Evolutionary conservation across 2,113 vertebrate species (phyloP).

Genomic region (Rhinolophus sinicus): DNA sequence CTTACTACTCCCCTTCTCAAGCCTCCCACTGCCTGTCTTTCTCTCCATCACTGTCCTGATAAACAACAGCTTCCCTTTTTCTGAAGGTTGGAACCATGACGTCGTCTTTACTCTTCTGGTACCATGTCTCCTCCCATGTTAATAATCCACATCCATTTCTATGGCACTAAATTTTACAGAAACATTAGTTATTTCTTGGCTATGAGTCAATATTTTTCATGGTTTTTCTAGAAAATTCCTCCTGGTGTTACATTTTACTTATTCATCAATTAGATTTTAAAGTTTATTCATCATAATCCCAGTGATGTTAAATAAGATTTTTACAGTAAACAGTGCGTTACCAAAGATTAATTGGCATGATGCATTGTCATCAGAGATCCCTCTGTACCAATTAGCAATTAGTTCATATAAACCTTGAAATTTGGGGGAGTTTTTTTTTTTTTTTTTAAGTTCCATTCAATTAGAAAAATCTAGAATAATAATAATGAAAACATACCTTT

Average conservation of each 20-base stretch:
- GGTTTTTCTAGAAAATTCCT: not conserved
- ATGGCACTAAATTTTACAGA: not conserved
- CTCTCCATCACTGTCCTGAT: not conserved
- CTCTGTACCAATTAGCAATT: not conserved
- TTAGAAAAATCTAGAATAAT: not conserved
- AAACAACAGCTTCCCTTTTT: not conserved
- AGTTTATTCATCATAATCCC: not conserved
- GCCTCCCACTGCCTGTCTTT: not conserved
- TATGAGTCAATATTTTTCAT: not conserved
- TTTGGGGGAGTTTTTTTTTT: not conserved
- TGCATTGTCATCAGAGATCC: not conserved
- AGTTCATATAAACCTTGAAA: not conserved
- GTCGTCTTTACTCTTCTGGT: not conserved
- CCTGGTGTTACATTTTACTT: not conserved
- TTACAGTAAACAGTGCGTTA: not conserved
- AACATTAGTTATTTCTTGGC: not conserved
- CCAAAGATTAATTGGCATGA: not conserved
- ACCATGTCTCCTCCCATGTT: not conserved
- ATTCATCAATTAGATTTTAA: not conserved
- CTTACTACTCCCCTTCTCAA: not conserved
- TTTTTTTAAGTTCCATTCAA: not conserved
- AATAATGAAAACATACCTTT: not conserved
- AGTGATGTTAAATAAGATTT: not conserved
- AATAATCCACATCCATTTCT: not conserved
- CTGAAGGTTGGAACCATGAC: not conserved